Evolutionary conservation across 2,888 invertebrate species (phyloP), one percentile per base, ranked within the genome.

Genomic region (Nomada fabriciana): DNA sequence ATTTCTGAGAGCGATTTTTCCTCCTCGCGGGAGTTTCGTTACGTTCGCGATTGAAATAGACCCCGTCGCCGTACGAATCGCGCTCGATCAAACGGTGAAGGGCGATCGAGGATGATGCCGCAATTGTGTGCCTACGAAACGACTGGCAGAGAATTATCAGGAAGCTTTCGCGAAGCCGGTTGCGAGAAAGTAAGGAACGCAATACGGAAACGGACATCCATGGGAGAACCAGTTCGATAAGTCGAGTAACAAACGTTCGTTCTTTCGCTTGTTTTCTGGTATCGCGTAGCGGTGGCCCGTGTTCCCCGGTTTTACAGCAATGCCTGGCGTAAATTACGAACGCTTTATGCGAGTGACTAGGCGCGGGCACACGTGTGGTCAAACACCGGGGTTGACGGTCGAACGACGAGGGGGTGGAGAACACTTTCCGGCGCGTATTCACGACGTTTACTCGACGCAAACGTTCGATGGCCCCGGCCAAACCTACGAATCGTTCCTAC

Each of bases 381-480:
- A 55, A n/a, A n/a, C 53, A 11, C n/a, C 4, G 20, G 53, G 23
- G 42, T 20, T 42, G 55, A 20, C 15, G 42, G 13, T 61, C 60
- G 67, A 59, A 23, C 59, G 52, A 61, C 61, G 20, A 42, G 63
- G 65, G 59, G 64, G 5, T 55, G 78, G 70, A 53, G 71, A 74
- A 75, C 59, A 53, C 55, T 80, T 57, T 42, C 43, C 74, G 57
- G 50, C 63, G 70, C 63, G 78, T 76, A 82, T 84, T 78, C 85
- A 63, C 71, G 80, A 73, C 73, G 76, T 85, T 82, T 85, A 65
- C 82, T 18, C 79, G 57, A 29, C 20, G 80, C 85, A 77, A 85
- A 85, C 80, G 83, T 80, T 67, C 65, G 64, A 60, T 68, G 52
- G 60, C 59, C 69, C 42, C 70, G 70, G 55, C 63, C 72, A 68